A percentile compares a stretch with the other conserved stretches of the same genome.
These are phyloP conservation scores for Acronicta alni DNA, from an alignment of 2,888 invertebrate genomes.

Conservation along the genomic window DNA sequence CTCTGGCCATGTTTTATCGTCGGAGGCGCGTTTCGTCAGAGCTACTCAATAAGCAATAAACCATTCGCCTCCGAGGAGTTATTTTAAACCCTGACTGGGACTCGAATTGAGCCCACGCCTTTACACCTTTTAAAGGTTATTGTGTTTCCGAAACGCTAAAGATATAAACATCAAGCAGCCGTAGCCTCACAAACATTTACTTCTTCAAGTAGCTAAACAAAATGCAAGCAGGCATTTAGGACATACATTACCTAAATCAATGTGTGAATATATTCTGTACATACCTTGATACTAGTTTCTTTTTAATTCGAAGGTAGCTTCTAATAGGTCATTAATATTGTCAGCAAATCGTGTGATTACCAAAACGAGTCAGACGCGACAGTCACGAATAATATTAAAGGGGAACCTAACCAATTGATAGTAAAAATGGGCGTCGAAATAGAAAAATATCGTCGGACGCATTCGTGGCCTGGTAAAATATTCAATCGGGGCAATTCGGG, in stretches of 20 bases:
- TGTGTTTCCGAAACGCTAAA: slow-evolving; percentile 84
- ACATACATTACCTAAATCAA: slow-evolving; percentile 25
- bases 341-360: slow-evolving; percentile 55
- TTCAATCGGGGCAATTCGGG: slow-evolving; percentile 88
- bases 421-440: slow-evolving; percentile 87
- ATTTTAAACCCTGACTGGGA: slow-evolving; percentile 83
- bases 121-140: slow-evolving; percentile 89
- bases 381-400: slow-evolving; percentile 84
- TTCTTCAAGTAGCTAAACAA: slow-evolving; percentile 51
- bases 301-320: slow-evolving; percentile 46
- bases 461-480: slow-evolving; percentile 88
- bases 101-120: slow-evolving; percentile 82
- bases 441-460: slow-evolving; percentile 87
- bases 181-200: slow-evolving; percentile 59
- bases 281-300: slow-evolving; percentile 21
- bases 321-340: slow-evolving; percentile 49
- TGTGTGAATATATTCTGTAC: slow-evolving; percentile 18
- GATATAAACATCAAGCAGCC: slow-evolving; percentile 65
- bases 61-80: slow-evolving; percentile 87
- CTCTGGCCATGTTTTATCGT: slow-evolving; percentile 83
- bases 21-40: slow-evolving; percentile 85
- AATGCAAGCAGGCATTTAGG: slow-evolving; percentile 35
- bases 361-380: slow-evolving; percentile 56
- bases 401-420: slow-evolving; percentile 88
- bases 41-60: slow-evolving; percentile 89